These are phyloP conservation scores for Nasonia vitripennis DNA, from an alignment of 1,140 invertebrate genomes.

Conservation along the genomic window DNA sequence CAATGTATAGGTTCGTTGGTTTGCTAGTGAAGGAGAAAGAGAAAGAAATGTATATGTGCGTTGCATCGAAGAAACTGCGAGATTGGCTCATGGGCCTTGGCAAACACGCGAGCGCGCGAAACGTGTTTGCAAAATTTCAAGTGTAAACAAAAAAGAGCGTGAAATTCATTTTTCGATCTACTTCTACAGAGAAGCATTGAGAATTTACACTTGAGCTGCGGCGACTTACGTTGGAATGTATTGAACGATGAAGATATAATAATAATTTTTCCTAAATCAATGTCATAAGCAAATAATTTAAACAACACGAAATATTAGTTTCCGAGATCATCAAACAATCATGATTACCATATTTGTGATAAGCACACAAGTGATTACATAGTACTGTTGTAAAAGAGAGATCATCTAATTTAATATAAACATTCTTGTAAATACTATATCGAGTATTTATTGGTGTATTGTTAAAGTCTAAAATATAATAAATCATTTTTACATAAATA, in stretches of 20 bases:
- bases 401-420: slow-evolving; percentile 27
- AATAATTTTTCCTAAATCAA: slow-evolving; percentile 29
- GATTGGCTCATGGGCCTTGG: neutral
- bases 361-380: slow-evolving; percentile 36
- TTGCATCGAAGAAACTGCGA: slow-evolving; percentile 10
- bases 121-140: slow-evolving; percentile 38
- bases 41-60: slow-evolving; percentile 22
- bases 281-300: slow-evolving; percentile 27
- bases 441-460: slow-evolving; percentile 38
- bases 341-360: slow-evolving; percentile 44
- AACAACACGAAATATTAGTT: neutral
- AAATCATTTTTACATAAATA: slow-evolving; percentile 26
- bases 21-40: slow-evolving; percentile 12
- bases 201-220: neutral
- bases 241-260: slow-evolving; percentile 30
- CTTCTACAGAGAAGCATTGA: slow-evolving; percentile 31
- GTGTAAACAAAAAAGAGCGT: slow-evolving; percentile 21
- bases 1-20: slow-evolving; percentile 11
- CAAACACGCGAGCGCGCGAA: neutral
- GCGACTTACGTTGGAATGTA: slow-evolving; percentile 40
- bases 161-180: slow-evolving; percentile 39
- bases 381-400: slow-evolving; percentile 26
- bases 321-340: slow-evolving; percentile 2
- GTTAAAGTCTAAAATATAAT: slow-evolving; percentile 36
- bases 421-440: slow-evolving; percentile 44